phyloP scores from a whole-genome alignment of 2,797 vertebrate genomes.

The Buphagus erythrorhynchus region DNA sequence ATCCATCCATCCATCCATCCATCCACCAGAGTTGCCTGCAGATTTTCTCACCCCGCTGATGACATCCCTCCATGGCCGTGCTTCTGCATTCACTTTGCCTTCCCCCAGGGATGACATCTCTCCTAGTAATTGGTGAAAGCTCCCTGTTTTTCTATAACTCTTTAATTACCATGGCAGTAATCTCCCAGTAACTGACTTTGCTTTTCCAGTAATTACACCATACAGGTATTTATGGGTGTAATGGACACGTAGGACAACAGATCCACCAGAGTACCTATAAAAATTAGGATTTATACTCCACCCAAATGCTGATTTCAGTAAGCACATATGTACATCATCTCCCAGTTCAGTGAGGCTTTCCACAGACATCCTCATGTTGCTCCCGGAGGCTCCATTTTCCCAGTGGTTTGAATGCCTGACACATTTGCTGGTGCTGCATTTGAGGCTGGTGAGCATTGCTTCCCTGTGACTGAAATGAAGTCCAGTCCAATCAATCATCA shows the following conservation, averaged over 20 bases:
- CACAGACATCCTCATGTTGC: accelerated
- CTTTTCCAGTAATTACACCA: background rate
- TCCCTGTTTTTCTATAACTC: background rate
- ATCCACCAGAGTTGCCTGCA: accelerated
- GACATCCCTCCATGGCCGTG: background rate
- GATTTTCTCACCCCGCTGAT: background rate
- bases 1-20: background rate
- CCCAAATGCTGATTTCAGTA: background rate
- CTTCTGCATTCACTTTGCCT: background rate
- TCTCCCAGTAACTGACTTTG: background rate
- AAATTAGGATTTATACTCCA: background rate
- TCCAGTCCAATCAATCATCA: background rate
- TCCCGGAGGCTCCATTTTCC: background rate
- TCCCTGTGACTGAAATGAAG: background rate
- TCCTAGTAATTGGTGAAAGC: background rate
- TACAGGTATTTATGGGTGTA: background rate
- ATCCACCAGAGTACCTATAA: background rate
- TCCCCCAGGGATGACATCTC: background rate
- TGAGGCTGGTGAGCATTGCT: background rate
- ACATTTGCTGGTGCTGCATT: background rate
- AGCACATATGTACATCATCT: background rate
- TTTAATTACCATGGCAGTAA: background rate
- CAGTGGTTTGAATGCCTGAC: background rate
- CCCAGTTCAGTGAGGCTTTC: background rate
- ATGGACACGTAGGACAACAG: background rate